Evolutionary conservation across 2,888 invertebrate genomes (phyloP), one percentile per base, ranked within the genome.

Genomic region (Thera obeliscata): DNA sequence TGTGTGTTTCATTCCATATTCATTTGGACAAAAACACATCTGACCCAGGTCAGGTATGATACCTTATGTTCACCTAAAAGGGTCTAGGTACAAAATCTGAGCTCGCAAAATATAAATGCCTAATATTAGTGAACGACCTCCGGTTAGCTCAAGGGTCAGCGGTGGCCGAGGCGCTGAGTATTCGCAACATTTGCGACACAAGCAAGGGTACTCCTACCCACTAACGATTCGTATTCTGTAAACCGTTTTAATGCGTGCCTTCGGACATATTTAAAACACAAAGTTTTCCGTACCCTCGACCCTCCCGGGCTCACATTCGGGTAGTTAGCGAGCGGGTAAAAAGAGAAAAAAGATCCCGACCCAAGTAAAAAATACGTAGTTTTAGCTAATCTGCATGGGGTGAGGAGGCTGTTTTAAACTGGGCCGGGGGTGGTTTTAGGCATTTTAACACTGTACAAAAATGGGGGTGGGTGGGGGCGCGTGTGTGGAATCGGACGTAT

Each of bases 321-420:
- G 91, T 92, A 91, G 91, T 93, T 92, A 91, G 89, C 87, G 79
- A 80, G 82, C 69, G 81, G 81, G 78, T 78, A 75, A 81, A 75
- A 83, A 82, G 84, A 87, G 87, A 89, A 89, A 87, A 86, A 84
- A 80, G 83, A 84, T 83, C 85, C 86, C 78, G 70, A 65, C 62
- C 64, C 87, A 93, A 94, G 94, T 94, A 94, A 94, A 95, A 95
- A 95, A 94, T 94, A 94, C 94, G 94, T 95, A 95, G 94, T 95
- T 95, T 95, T 95, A 94, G 94, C 95, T 95, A 95, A 95, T 94
- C 94, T 94, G 93, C 94, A 94, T 94, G 91, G 84, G 84, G 77
- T 55, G 81, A 79, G 80, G 77, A 73, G 82, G 79, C 68, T 69
- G 82, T 75, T 81, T 82, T 81, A 82, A 82, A 81, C 75, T 74